Base-by-base conservation (phyloP, 2,888 invertebrate genomes). In the Gryllus longicercus region DNA sequence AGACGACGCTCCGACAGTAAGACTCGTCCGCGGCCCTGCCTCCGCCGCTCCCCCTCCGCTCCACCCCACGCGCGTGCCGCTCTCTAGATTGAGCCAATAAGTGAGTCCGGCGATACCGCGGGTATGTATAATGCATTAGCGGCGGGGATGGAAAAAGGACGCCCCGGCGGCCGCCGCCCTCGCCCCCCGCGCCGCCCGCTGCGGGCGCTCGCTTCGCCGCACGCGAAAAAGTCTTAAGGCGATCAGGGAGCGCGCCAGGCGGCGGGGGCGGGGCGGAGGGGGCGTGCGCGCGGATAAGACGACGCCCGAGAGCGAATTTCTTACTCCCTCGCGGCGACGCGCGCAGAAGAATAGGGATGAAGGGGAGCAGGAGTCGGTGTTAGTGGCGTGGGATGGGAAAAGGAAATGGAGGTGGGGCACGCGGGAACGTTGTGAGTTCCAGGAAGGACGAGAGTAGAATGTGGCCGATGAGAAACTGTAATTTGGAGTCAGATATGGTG, bases 161-260 rank as follows among this genome's bases (percentile, higher is more conserved):
- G 63, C 63, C n/a, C n/a, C 8, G 63, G 63, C n/a, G n/a, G 63
- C n/a, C n/a, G 14, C 63, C 63, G 2, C 18, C 63, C 2, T 5
- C n/a, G 16, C n/a, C 63, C 63, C 14, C 63, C n/a, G n/a, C n/a
- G 18, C 63, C 63, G 14, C 63, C 14, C n/a, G 14, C 1, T 12
- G 63, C 14, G 63, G 63, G 63, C 10, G n/a, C n/a, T 63, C 63
- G 63, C 63, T 63, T 63, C n/a, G 63, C 63, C n/a, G 63, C 63
- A 63, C 63, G 63, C 63, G 63, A 63, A 63, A 63, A 63, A 18
- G 63, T 63, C 63, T 63, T 63, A n/a, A 63, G 63, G 63, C 63
- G n/a, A 63, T 63, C n/a, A 14, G 63, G 63, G 16, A 63, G 63
- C 63, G 8, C 14, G n/a, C 16, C 4, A 12, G 63, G 63, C 14